A percentile compares a stretch with the other conserved stretches of the same genome.
Evolutionary conservation across 2,888 invertebrate genomes (phyloP).

Genomic region (Orthonychiurus folsomi): DNA sequence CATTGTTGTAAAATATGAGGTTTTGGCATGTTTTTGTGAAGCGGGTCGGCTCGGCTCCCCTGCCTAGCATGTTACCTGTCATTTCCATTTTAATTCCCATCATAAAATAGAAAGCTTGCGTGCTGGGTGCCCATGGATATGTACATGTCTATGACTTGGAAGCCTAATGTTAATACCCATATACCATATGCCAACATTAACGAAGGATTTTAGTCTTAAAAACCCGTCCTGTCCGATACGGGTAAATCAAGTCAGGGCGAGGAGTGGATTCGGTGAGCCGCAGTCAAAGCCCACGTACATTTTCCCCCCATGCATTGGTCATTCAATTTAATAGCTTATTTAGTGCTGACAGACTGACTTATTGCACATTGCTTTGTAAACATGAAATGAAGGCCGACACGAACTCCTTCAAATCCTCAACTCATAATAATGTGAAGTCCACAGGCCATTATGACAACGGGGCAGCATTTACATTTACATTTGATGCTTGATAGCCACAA

Average conservation of each 20-base stretch:
- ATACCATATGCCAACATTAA: no score
- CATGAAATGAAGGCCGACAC: not conserved
- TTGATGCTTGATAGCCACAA: no score
- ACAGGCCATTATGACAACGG: no score
- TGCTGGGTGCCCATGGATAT: not conserved
- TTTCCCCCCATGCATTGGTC: not conserved
- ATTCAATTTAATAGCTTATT: not conserved
- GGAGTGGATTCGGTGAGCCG: no score
- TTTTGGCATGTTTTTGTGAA: not conserved
- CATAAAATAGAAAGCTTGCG: conserved; percentile 1
- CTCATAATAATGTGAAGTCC: no score
- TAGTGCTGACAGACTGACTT: not conserved
- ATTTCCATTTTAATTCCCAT: not conserved
- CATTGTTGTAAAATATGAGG: not conserved
- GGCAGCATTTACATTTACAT: no score
- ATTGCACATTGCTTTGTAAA: not conserved
- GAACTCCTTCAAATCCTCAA: no score
- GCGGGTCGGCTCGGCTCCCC: no score
- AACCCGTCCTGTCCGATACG: no score
- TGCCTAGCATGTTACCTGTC: conserved; percentile 1
- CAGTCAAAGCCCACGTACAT: no score
- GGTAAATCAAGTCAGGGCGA: no score
- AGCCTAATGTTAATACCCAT: not conserved
- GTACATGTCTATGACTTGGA: not conserved
- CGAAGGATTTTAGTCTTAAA: no score